Evolutionary conservation across 2,888 invertebrate species (phyloP), one percentile per base, ranked within the genome.

Genomic region (Antheraea yamamai): DNA sequence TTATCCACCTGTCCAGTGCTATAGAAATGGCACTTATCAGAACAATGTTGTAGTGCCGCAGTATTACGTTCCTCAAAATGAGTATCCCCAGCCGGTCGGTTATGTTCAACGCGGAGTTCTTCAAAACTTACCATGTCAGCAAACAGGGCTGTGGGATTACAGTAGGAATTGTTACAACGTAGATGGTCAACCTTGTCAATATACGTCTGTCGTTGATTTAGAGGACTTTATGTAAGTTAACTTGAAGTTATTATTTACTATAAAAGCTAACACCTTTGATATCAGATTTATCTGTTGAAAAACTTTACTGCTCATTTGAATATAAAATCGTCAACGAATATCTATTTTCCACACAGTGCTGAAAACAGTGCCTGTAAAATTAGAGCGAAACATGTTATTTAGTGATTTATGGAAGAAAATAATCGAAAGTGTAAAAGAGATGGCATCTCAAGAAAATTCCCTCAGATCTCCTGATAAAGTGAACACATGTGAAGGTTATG

Each of bases 161-260:
- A 95, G 93, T 73, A 95, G 95, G 84, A 94, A 94, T 93, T 97
- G 97, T 85, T 97, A 95, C 82, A 96, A 96, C 84, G 96, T 96
- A 80, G 95, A 95, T 77, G 95, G 95, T 0, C 96, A 96, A 81
- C 95, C 96, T 0, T 97, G 97, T 79, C 96, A 96, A 82, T 97
- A 96, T 84, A 96, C 96, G 0, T 95, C 95, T 79, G 94, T 96
- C 78, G 95, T 96, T 74, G 97, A 97, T 88, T 96, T 97, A 82
- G 97, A 97, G 88, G 97, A 97, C 91, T 97, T 97, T 89, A 96
- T 97, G 97, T 97, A 91, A 97, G 97, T 96, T 80, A 72, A 66
- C 10, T 61, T n/a, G 10, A 16, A n/a, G 2, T 61, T n/a, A 35
- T 39, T 26, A 47, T 68, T n/a, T 68, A 51, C 18, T 47, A 47